A percentile compares a stretch with the other conserved stretches of the same genome.
phyloP scores from a whole-genome alignment of 2,113 vertebrate species.

The Beaufortia kweichowensis region DNA sequence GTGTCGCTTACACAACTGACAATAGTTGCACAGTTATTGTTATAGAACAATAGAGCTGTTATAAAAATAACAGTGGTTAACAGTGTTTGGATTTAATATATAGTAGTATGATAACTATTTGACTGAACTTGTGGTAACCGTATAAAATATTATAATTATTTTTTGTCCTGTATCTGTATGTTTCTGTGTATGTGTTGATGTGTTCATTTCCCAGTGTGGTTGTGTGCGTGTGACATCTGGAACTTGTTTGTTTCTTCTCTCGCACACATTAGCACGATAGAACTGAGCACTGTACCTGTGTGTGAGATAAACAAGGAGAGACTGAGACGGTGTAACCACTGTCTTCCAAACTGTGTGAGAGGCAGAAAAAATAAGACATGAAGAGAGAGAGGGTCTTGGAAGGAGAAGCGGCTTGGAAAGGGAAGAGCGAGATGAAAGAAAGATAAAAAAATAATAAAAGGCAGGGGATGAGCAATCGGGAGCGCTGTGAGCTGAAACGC shows the following conservation, averaged over 20 bases:
- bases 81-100: not conserved
- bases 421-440: slow-evolving; percentile 52
- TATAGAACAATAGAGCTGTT: no score
- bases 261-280: slow-evolving; percentile 58
- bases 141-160: no score
- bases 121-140: no score
- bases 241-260: slow-evolving; percentile 64
- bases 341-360: slow-evolving; percentile 26
- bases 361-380: slow-evolving; percentile 15
- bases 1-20: no score
- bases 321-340: slow-evolving; percentile 16
- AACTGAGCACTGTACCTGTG: slow-evolving; percentile 59
- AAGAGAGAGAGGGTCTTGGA: not conserved
- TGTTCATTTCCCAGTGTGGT: slow-evolving; percentile 42
- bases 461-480: slow-evolving; percentile 73
- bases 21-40: no score
- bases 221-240: slow-evolving; percentile 64
- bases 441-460: slow-evolving; percentile 62
- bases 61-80: no score
- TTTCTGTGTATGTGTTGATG: slow-evolving; percentile 15
- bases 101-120: no score
- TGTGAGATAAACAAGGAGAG: slow-evolving; percentile 27
- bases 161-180: no score
- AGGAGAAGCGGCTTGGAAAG: slow-evolving; percentile 57
- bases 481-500: slow-evolving; percentile 77